These are phyloP conservation scores for Taurulus bubalis DNA, from an alignment of 2,113 vertebrate species.

Conservation along the genomic window DNA sequence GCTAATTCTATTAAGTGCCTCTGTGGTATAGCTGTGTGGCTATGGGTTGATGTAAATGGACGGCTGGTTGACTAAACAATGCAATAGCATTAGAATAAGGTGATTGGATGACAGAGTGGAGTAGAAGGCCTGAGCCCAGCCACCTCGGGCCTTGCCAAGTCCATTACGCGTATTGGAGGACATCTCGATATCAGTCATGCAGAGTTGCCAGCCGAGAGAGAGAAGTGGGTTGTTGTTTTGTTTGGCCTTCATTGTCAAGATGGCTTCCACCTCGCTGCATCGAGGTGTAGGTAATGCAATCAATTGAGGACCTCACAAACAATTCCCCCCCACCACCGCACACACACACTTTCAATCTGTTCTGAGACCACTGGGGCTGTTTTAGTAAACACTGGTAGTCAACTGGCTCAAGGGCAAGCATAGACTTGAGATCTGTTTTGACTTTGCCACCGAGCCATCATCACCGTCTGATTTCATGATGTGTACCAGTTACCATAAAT, in stretches of 20 bases:
- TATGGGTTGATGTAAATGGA: conserved; percentile 84
- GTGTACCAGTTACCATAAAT: conserved; percentile 20
- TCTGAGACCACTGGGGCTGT: conserved; percentile 32
- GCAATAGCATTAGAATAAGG: conserved; percentile 84
- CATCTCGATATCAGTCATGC: conserved; percentile 70
- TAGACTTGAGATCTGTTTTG: conserved; percentile 18
- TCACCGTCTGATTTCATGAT: conserved; percentile 25
- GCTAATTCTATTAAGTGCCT: conserved; percentile 86
- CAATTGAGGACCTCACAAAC: conserved; percentile 64
- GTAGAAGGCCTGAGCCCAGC: conserved; percentile 67
- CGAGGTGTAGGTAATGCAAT: conserved; percentile 75
- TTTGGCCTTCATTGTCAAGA: conserved; percentile 73
- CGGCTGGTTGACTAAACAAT: conserved; percentile 83
- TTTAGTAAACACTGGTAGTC: conserved; percentile 39
- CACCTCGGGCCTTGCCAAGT: conserved; percentile 78
- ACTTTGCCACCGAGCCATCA: conserved; percentile 33
- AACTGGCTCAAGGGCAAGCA: conserved; percentile 54
- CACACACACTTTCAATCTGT: conserved; percentile 52
- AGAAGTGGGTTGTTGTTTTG: conserved; percentile 58
- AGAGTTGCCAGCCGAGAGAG: conserved; percentile 51
- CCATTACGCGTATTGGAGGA: conserved; percentile 85
- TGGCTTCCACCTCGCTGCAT: conserved; percentile 70
- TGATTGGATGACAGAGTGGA: conserved; percentile 82
- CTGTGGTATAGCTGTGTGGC: conserved; percentile 63
- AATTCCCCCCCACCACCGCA: neutral